These are phyloP conservation scores for Crambe crambe DNA, from an alignment of 37 sponge, comb jelly and placozoan genomes.

Conservation along the genomic window DNA sequence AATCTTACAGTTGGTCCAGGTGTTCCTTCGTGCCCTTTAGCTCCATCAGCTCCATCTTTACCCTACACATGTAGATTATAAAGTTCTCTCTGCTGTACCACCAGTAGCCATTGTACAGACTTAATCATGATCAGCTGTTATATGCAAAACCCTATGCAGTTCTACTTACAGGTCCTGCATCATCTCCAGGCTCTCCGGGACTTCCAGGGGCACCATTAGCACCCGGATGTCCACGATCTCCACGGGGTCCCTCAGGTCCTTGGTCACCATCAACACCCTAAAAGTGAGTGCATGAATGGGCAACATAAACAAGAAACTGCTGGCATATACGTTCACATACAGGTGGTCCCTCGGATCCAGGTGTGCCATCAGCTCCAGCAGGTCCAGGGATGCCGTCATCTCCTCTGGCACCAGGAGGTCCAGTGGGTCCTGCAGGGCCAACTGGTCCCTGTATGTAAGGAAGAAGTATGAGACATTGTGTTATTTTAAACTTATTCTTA, in stretches of 20 bases:
- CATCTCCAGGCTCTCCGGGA: constrained; percentile 35
- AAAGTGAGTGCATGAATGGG: no score
- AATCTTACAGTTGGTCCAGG: constrained; percentile 49
- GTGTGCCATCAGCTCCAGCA: constrained; percentile 30
- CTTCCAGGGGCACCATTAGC: constrained; percentile 21
- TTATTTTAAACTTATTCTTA: not conserved
- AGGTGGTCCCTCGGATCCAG: constrained; percentile 23
- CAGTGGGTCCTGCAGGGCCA: constrained; percentile 50
- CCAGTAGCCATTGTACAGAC: no score
- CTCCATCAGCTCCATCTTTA: constrained; percentile 22
- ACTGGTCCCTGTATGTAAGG: constrained; percentile 11
- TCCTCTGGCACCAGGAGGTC: constrained; percentile 43
- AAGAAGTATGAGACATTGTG: not conserved
- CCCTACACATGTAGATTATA: constrained; percentile 30
- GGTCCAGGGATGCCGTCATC: constrained; percentile 34
- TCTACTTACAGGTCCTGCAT: no score
- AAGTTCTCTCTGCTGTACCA: no score
- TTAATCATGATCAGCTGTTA: no score
- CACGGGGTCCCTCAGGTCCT: constrained; percentile 6
- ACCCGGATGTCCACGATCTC: constrained; percentile 30
- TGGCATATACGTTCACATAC: no score
- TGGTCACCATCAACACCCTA: constrained; percentile 26
- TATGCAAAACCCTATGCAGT: no score
- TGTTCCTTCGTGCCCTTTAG: constrained; percentile 30
- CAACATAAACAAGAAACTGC: no score